Conservation (phyloP, 2,113 vertebrate genomes). For the Colius striatus region DNA sequence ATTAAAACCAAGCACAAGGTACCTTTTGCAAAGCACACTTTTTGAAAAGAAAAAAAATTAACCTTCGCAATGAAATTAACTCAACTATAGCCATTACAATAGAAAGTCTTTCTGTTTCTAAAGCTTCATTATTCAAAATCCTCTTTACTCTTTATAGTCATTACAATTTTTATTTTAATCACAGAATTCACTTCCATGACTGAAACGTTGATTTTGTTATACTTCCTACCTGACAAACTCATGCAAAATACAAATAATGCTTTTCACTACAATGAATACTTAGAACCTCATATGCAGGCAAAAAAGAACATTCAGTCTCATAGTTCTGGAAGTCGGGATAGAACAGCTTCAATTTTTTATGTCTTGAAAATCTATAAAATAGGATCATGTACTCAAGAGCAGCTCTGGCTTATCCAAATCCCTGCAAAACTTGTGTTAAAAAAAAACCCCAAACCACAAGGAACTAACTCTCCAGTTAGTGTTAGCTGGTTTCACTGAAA, state of each 20-base stretch:
- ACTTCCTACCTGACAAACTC: background rate
- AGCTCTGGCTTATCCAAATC: background rate
- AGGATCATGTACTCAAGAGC: background rate
- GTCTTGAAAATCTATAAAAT: background rate
- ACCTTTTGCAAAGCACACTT: background rate
- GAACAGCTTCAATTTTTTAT: background rate
- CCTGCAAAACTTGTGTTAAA: background rate
- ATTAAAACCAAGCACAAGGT: background rate
- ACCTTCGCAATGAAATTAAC: background rate
- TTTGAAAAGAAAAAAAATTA: background rate
- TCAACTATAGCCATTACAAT: background rate
- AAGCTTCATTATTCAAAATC: background rate
- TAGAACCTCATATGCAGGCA: background rate
- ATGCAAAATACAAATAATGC: background rate
- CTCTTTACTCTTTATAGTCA: background rate
- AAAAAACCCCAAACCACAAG: background rate
- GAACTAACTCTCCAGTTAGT: background rate
- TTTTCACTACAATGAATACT: background rate
- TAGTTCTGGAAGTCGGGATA: background rate
- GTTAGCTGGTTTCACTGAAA: background rate
- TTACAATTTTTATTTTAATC: conserved; percentile 24
- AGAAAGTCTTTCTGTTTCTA: background rate
- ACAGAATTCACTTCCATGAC: background rate
- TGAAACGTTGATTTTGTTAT: background rate
- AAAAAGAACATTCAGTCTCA: background rate